phyloP scores from a whole-genome alignment of 2,113 vertebrate species.

The Gyps fulvus region DNA sequence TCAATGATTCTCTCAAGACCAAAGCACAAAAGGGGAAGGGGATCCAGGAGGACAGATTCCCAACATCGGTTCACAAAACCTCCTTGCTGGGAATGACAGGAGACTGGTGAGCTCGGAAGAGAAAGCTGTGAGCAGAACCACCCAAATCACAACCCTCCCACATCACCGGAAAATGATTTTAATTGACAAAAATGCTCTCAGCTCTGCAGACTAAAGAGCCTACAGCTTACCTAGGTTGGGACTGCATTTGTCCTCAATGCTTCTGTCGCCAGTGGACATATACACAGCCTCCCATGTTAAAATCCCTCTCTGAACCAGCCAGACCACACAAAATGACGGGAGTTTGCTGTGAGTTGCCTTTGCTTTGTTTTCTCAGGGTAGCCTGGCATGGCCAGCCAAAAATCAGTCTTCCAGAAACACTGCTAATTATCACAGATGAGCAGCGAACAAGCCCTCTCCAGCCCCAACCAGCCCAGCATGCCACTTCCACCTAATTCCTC shows the following conservation, averaged over 20 bases:
- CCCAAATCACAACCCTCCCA: not conserved
- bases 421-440: not conserved
- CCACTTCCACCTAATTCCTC: not conserved
- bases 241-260: not conserved
- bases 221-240: not conserved
- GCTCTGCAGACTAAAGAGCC: not conserved
- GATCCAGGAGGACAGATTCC: not conserved
- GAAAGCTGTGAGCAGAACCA: not conserved
- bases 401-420: not conserved
- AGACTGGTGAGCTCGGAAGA: not conserved
- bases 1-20: not conserved
- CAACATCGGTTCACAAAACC: not conserved
- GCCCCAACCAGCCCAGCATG: not conserved
- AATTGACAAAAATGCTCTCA: not conserved
- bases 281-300: not conserved
- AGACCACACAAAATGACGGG: fast-evolving
- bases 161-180: not conserved
- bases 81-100: not conserved
- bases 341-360: not conserved
- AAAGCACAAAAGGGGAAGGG: not conserved
- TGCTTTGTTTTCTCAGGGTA: not conserved
- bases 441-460: not conserved
- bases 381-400: not conserved
- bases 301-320: not conserved
- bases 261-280: not conserved